Base-by-base conservation (phyloP, 2,113 vertebrate genomes). In the Delphinus delphis region DNA sequence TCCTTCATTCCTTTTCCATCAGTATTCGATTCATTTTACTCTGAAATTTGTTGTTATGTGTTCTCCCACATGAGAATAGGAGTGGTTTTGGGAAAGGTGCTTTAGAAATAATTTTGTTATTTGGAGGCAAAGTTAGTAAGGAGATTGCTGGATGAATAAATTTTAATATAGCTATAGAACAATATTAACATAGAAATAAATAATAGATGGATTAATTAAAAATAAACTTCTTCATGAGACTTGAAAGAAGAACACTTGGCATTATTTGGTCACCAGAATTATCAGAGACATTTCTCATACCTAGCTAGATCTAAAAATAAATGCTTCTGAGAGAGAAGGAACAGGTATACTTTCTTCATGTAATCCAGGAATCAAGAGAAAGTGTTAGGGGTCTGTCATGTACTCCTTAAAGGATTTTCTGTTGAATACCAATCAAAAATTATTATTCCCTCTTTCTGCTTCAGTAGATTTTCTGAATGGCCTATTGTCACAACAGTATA, bases 21-120 rank as follows among this genome's bases (percentile, higher is more conserved):
- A 55, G 18, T n/a, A 84, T 94, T 82, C 70, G n/a, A 92, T 81
- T 95, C 10, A 89, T 92, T 94, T 94, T 92, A 25, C 36, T 88
- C n/a, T 92, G 50, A 84, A 93, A 94, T 68, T 81, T 86, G 3
- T 85, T 17, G 31, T 77, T 93, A 13, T 8, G 10, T 58, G n/a
- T 89, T 93, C 65, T 70, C 38, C 93, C 33, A 63, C 18, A 41
- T 79, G 17, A 41, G 68, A 73, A 63, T 68, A n/a, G 36, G 20
- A 93, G 31, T 88, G 74, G n/a, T 73, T 93, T 67, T 14, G 20
- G 21, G 31, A n/a, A 88, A 80, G 41, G 3, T 71, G 20, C 68
- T 73, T 85, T 47, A 77, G 80, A 88, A 95, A 80, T 76, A 47
- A 50, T 65, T 1, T 65, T 1, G 25, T 87, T 33, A 58, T 65